Conservation (phyloP, 1,140 invertebrate genomes). For the Drosophila melanogaster region Release_6_plus_ISO1_MT NC_004354.4:14865001-14865500, state of each 20-base stretch:
- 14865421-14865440: constrained; percentile 91
- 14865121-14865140: constrained; percentile 91
- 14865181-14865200: constrained; percentile 93
- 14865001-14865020: constrained; percentile 91
- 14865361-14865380: constrained; percentile 93
- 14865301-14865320: constrained; percentile 95
- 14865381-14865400: constrained; percentile 93
- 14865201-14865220: constrained; percentile 89
- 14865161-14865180: constrained; percentile 89
- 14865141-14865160: constrained; percentile 90
- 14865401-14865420: constrained; percentile 90
- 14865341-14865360: constrained; percentile 92
- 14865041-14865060: constrained; percentile 91
- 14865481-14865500: constrained; percentile 96
- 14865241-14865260: constrained; percentile 93
- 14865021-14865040: constrained; percentile 95
- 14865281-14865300: constrained; percentile 92
- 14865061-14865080: constrained; percentile 93
- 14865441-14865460: constrained; percentile 94
- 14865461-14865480: constrained; percentile 94
- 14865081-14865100: constrained; percentile 88
- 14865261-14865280: constrained; percentile 96
- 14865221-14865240: constrained; percentile 94
- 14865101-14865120: constrained; percentile 88
- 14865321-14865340: constrained; percentile 94